Conservation (phyloP, 1,140 invertebrate genomes). For the Prorops nasuta region DNA sequence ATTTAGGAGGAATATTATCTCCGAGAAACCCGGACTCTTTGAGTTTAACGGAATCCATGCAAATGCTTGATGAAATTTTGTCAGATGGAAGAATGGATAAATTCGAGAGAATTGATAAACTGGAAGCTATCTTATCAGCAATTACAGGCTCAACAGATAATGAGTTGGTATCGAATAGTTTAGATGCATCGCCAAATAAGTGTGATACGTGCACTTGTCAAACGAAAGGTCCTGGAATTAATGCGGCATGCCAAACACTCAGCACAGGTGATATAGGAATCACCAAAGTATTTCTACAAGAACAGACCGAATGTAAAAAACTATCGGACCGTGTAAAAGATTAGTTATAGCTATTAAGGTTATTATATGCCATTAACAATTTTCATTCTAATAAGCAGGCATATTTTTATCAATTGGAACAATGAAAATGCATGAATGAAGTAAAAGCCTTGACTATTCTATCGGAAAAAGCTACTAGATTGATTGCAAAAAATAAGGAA, state of each 20-base stretch:
- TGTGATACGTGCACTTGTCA: constrained; percentile 60
- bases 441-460: neutral
- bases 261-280: constrained; percentile 93
- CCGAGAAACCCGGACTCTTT: constrained; percentile 75
- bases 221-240: constrained; percentile 26
- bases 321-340: constrained; percentile 48
- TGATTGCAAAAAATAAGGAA: neutral
- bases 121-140: constrained; percentile 80
- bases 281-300: constrained; percentile 82
- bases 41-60: constrained; percentile 89
- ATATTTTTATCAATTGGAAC: neutral
- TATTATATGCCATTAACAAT: neutral
- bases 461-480: neutral
- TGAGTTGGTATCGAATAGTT: constrained; percentile 37
- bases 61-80: constrained; percentile 82
- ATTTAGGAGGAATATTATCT: constrained; percentile 61
- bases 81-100: constrained; percentile 81
- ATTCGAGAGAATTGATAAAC: constrained; percentile 81
- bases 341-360: constrained; percentile 6
- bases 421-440: neutral
- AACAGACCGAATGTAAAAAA: constrained; percentile 45
- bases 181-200: constrained; percentile 39
- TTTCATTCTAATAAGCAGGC: neutral
- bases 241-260: constrained; percentile 74
- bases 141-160: constrained; percentile 62